These are phyloP conservation scores for Cydia pomonella DNA, from an alignment of 1,140 invertebrate genomes.

Conservation along the genomic window DNA sequence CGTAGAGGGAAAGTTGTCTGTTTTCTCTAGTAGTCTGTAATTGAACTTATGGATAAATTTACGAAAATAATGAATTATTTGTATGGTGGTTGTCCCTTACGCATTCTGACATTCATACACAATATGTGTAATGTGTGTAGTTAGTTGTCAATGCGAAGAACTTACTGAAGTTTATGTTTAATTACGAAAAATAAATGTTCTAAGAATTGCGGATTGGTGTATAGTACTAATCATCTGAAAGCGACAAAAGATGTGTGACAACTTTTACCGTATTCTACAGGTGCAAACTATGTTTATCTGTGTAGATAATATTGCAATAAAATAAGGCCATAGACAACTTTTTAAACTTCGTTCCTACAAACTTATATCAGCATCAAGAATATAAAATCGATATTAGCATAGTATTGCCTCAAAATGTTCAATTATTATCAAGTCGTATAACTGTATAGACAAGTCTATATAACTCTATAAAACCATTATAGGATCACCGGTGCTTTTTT, in stretches of 20 bases:
- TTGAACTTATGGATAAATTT: neutral
- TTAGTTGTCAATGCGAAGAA: too few relatives aligned
- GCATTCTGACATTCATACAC: too few relatives aligned
- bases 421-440: conserved; percentile 15
- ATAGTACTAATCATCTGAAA: too few relatives aligned
- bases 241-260: neutral
- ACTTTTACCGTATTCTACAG: neutral
- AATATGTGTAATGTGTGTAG: too few relatives aligned
- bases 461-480: conserved; percentile 3
- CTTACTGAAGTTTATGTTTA: too few relatives aligned
- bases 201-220: too few relatives aligned
- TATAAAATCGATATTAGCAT: neutral
- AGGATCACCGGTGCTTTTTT: conserved; percentile 9
- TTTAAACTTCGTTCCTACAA: neutral
- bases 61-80: neutral
- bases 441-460: conserved; percentile 10
- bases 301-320: neutral
- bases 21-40: neutral
- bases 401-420: neutral
- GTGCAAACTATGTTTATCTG: neutral
- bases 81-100: too few relatives aligned
- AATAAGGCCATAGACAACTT: neutral
- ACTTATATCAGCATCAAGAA: neutral
- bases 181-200: too few relatives aligned
- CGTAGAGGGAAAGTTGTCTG: neutral